Base-by-base conservation (phyloP, 2,888 invertebrate genomes). In the Stomorhina lunata region DNA sequence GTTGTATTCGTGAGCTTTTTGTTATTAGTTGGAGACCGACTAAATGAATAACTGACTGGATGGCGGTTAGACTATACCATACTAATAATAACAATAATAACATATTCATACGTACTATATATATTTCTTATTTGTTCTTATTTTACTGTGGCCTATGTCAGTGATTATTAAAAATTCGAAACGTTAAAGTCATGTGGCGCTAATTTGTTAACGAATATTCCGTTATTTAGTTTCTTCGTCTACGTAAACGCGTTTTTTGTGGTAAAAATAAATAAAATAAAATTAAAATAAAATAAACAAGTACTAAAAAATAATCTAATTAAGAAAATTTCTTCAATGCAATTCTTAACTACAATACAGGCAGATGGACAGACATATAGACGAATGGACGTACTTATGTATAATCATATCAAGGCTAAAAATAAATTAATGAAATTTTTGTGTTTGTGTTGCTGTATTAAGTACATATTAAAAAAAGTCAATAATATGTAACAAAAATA, bases 91-190 rank as follows among this genome's bases (percentile, higher is more conserved):
- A n/a, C n/a, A n/a, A n/a, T n/a, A n/a, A n/a, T 53, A 65, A 43
- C 43, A 40, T 75, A 65, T 80, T 75, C 17, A 63, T 73, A n/a
- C n/a, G n/a, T n/a, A n/a, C n/a, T n/a, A n/a, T n/a, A n/a, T n/a
- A n/a, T n/a, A n/a, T n/a, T n/a, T n/a, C n/a, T n/a, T n/a, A n/a
- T n/a, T n/a, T n/a, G n/a, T n/a, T 81, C 73, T 68, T 66, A 68
- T 57, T 53, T 20, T 55, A 37, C 17, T 15, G 61, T 81, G 73
- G 73, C 37, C 75, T 78, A 78, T n/a, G 53, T 73, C 43, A 73
- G 81, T 78, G 63, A 78, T 55, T 78, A 69, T 9, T 65, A 50
- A 57, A 48, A 73, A 73, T 40, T 81, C 69, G 68, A 57, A 53
- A 65, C 65, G 69, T 82, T 75, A 32, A 53, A 68, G 32, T 57